These are phyloP conservation scores for Tipula unca DNA, from an alignment of 2,888 invertebrate genomes.

Conservation along the genomic window DNA sequence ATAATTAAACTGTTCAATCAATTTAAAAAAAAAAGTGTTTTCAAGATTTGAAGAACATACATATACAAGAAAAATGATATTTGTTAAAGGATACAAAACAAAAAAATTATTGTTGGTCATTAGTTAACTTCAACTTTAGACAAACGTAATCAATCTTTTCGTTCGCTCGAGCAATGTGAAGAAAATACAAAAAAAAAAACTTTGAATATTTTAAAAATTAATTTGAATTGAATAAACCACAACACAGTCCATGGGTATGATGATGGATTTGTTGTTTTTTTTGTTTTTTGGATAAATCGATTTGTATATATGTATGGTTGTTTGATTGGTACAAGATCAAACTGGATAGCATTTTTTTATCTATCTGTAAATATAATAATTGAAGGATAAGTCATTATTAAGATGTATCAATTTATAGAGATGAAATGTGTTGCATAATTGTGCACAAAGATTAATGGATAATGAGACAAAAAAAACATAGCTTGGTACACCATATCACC, in stretches of 20 bases:
- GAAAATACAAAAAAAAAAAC: background rate
- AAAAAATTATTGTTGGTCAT: background rate
- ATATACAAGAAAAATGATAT: background rate
- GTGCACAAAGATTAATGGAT: background rate
- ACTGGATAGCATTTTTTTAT: background rate
- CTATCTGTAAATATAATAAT: background rate
- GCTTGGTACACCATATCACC: background rate
- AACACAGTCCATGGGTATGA: background rate
- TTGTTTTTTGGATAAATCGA: background rate
- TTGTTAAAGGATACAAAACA: background rate
- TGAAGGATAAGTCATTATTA: background rate
- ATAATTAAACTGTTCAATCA: conserved; percentile 4
- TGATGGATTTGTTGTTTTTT: background rate
- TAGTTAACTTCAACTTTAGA: background rate
- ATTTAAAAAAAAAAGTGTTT: conserved; percentile 1
- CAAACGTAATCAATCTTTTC: background rate
- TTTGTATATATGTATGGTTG: background rate
- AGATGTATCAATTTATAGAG: background rate
- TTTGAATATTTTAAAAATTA: background rate
- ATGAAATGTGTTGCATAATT: background rate
- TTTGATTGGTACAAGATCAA: background rate
- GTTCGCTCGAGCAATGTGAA: background rate
- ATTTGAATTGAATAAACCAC: background rate
- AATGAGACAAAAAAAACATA: background rate
- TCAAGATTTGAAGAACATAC: background rate